Evolutionary conservation across 1,140 invertebrate genomes (phyloP).

Genomic region (Nymphalis io): DNA sequence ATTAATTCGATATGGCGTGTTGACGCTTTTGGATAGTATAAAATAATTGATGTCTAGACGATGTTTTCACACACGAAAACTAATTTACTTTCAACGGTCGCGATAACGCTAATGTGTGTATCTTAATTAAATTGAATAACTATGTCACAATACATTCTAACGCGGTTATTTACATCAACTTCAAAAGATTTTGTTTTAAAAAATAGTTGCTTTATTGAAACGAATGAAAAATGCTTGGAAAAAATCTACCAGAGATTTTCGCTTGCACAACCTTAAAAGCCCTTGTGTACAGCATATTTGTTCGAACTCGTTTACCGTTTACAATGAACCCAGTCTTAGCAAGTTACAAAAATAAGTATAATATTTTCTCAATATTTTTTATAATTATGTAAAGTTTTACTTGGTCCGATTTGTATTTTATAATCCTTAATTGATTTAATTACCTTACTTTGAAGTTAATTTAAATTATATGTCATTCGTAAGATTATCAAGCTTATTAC

Average conservation of each 20-base stretch:
- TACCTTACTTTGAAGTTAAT: too few relatives aligned
- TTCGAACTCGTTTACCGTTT: background rate
- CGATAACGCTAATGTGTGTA: conserved; percentile 40
- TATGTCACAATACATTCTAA: background rate
- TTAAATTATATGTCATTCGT: too few relatives aligned
- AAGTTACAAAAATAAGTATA: background rate
- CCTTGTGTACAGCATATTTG: background rate
- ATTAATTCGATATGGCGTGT: conserved; percentile 21
- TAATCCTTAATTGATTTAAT: too few relatives aligned
- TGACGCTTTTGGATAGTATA: conserved; percentile 10
- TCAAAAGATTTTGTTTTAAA: background rate
- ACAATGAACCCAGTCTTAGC: background rate
- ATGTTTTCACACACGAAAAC: conserved; percentile 33
- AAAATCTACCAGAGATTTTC: background rate
- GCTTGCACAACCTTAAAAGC: background rate
- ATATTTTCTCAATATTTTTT: background rate
- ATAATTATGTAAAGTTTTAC: background rate
- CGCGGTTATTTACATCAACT: too few relatives aligned
- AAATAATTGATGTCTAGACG: conserved; percentile 36
- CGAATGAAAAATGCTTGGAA: background rate
- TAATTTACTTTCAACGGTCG: conserved; percentile 30
- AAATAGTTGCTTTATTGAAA: conserved; percentile 2
- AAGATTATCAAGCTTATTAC: too few relatives aligned
- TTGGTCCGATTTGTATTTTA: too few relatives aligned
- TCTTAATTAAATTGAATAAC: conserved; percentile 41